Base-by-base conservation (phyloP, 2,888 invertebrate species). In the Drosophila histrio region DNA sequence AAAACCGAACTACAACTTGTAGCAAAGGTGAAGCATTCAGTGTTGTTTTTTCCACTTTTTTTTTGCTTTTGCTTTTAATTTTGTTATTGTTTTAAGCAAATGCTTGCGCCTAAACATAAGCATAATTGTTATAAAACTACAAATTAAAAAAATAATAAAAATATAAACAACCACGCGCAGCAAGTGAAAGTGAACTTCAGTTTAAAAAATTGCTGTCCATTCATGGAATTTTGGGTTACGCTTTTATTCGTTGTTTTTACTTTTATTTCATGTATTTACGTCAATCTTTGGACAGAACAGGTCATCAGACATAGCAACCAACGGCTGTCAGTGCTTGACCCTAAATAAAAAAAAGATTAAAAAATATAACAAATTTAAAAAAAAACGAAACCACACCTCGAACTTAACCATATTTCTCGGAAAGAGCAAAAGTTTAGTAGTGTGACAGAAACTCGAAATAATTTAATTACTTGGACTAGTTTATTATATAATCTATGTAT, bases 131-230 rank as follows among this genome's bases (percentile, higher is more conserved):
- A 47, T 72, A 59, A 77, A 50, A 62, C 61, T 26, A 41, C 56
- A 66, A 47, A 64, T 57, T 56, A 59, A 68, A 43, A 21, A 22
- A 28, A 26, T 30, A 38, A 34, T 28, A 22, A 56, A 21, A 58
- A 19, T 13, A 32, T 19, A n/a, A 38, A 46, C 28, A 39, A 11
- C 34, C 34, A 46, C 21, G 11, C 22, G 41, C 41, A 50, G 22
- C 34, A 36, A 69, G 78, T 78, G 75, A 75, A 75, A 78, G 78
- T 78, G 78, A 78, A 74, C 49, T 69, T 57, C 19, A 57, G 47
- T 46, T 46, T 34, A 32, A 43, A 26, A 44, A 26, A 26, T 47
- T 71, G 63, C 53, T 64, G 53, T 24, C 39, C 72, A 47, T 71
- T 72, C 53, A 49, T 60, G 53, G 49, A 49, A 60, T 49, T 43